Base-by-base conservation (phyloP, 2,888 invertebrate genomes). In the Clivina fossor region DNA sequence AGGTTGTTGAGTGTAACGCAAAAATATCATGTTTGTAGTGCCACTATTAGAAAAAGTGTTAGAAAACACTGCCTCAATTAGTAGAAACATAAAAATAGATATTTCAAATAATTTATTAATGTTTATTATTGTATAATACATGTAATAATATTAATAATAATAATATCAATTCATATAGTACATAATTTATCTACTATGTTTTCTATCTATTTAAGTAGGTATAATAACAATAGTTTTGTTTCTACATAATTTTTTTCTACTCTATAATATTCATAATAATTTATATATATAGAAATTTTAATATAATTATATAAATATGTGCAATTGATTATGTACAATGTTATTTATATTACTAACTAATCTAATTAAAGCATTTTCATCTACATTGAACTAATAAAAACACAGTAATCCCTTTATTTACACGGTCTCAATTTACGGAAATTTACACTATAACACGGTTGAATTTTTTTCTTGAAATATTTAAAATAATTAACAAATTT, bases 31-130 rank as follows among this genome's bases (percentile, higher is more conserved):
- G n/a, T n/a, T n/a, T n/a, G n/a, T n/a, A n/a, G n/a, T n/a, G n/a
- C n/a, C n/a, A n/a, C n/a, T n/a, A n/a, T n/a, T n/a, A n/a, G n/a
- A n/a, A n/a, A n/a, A n/a, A n/a, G n/a, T n/a, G n/a, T n/a, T n/a
- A n/a, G n/a, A n/a, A n/a, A n/a, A n/a, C n/a, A n/a, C n/a, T n/a
- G n/a, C n/a, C n/a, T n/a, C n/a, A n/a, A n/a, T n/a, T n/a, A n/a
- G n/a, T n/a, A n/a, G 5, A 40, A 40, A 40, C 9, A 20, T 5
- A 19, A 2, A n/a, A 9, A 19, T 40, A 40, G 11, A 43, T 46
- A 18, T 38, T 38, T 38, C 20, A 38, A 53, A 53, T 53, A 53
- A 53, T 53, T 53, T 53, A 53, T 53, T 53, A 35, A 53, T 44
- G 16, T 44, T 44, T 53, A 44, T 44, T 44, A 4, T 38, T 24